Base-by-base conservation (phyloP, 2,888 invertebrate genomes). In the Mesoligia furuncula region DNA sequence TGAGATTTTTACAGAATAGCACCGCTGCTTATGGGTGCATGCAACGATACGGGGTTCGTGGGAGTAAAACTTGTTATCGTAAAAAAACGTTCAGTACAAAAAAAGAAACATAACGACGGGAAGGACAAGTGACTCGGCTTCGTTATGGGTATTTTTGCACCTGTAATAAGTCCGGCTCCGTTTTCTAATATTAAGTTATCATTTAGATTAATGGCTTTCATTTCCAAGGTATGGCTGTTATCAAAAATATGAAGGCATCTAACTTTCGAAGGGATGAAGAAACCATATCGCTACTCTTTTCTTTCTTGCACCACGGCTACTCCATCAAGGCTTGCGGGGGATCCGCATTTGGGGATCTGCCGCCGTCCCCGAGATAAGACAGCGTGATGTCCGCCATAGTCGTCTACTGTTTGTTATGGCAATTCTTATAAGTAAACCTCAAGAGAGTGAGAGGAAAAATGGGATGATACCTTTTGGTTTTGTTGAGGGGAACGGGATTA, bases 261-360 rank as follows among this genome's bases (percentile, higher is more conserved):
- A 3, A 27, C 15, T 27, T 27, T 59, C 7, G 15, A 59, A 59
- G 54, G 54, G 0, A 24, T 54, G 24, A 24, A 24, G 54, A 24
- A 11, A 61, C 15, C 11, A 20, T 6, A 9, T 31, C 59, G 51
- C 27, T 9, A n/a, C 2, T 1, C 27, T 57, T 64, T 15, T 48
- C 2, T 76, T 48, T 2, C 67, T 84, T 82, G 77, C 27, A 77
- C 85, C 84, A 57, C 57, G 20, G 4, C 71, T 27, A 66, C 72
- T 71, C 83, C 83, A 86, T 86, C 87, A 87, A 86, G 88, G 84
- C 77, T 81, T 78, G 84, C 73, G 73, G 84, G 83, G 87, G 87
- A 83, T 85, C 68, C 83, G 65, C 65, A 87, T 88, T 88, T 70
- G 84, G 86, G 79, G 84, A 80, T 84, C 85, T 75, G 73, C 54